Conservation (phyloP, 2,888 invertebrate genomes). For the Oscheius onirici region DNA sequence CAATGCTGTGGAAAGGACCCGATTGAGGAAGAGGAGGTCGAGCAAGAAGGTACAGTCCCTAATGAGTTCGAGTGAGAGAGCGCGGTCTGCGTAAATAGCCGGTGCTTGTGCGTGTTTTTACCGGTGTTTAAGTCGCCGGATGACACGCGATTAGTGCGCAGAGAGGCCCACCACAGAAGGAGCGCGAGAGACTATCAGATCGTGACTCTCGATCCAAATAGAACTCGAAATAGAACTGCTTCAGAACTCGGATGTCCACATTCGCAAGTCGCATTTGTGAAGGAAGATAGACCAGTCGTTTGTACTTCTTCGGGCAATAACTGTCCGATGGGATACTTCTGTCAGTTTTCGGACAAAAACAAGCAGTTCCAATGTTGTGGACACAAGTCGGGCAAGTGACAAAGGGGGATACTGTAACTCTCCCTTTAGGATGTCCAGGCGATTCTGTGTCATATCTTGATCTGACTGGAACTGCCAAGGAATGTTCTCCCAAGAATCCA, state of each 20-base stretch:
- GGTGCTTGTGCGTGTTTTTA: constrained; percentile 31
- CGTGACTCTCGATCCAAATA: background rate
- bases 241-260: constrained; percentile 62
- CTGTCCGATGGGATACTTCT: constrained; percentile 66
- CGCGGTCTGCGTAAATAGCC: constrained; percentile 29
- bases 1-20: constrained; percentile 69
- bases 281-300: constrained; percentile 45
- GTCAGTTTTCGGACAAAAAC: constrained; percentile 67
- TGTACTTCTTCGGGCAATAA: constrained; percentile 52
- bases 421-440: constrained; percentile 56
- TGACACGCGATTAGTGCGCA: constrained; percentile 30
- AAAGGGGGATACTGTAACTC: background rate
- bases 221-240: constrained; percentile 18
- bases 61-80: background rate
- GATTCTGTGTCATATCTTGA: constrained; percentile 63
- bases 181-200: constrained; percentile 7
- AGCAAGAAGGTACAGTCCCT: constrained; percentile 46
- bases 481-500: constrained; percentile 44
- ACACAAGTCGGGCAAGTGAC: constrained; percentile 48
- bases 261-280: constrained; percentile 61
- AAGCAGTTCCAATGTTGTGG: constrained; percentile 67
- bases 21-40: constrained; percentile 63
- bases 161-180: constrained; percentile 12
- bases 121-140: constrained; percentile 27
- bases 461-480: constrained; percentile 55